Base-by-base conservation (phyloP, 1,140 invertebrate species). In the Drosophila prosaltans region DNA sequence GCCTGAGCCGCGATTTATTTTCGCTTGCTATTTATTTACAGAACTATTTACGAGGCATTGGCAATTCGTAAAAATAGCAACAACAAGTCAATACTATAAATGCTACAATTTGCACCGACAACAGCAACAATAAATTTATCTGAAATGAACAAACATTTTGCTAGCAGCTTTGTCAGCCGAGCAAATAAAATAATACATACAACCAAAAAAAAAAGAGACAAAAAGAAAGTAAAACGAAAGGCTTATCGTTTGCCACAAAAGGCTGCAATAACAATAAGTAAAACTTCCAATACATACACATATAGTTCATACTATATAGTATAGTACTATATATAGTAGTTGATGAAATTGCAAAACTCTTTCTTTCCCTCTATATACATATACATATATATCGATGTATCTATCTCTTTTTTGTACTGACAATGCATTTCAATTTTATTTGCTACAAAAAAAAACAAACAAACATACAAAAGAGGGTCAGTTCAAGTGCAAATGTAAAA, bases 81-180 rank as follows among this genome's bases (percentile, higher is more conserved):
- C 68, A 79, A 55, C 72, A 80, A 78, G 26, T 51, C 84, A 72
- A 88, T 89, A 80, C 85, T 89, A 89, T 88, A 89, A 84, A 88
- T 88, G 84, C 78, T 70, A 69, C 84, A 89, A 88, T 88, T 88
- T 88, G 84, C 84, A 88, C 67, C 75, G 82, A 82, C 75, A 85
- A 88, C 84, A 84, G 73, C 81, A 84, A 76, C 81, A 83, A 88
- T 88, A 89, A 89, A 89, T 89, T 78, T 88, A 86, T 84, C 84
- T 89, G 89, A 90, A 89, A 89, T 81, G 84, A 89, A 89, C 84
- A 89, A 89, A 89, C 86, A 89, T 80, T 84, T 89, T 79, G 80
- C 84, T 86, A 85, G 81, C 81, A 80, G 81, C 77, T 73, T 83
- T 85, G 78, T 68, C 65, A 78, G 68, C 43, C 72, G 21, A 63